Evolutionary conservation across 2,888 invertebrate species (phyloP).

Genomic region (Diachrysia chrysitis): DNA sequence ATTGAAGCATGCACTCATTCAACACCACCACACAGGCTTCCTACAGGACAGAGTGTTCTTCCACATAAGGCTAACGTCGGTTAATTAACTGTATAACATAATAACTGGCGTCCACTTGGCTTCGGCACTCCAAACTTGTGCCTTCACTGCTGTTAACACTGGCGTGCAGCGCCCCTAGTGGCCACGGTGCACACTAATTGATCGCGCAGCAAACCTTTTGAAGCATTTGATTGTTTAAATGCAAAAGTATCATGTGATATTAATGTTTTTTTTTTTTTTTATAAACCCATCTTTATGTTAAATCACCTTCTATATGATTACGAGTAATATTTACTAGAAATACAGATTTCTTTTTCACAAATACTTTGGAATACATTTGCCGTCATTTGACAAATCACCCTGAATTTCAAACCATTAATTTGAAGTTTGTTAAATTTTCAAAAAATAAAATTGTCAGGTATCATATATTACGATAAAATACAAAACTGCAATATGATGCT

Average conservation of each 20-base stretch:
- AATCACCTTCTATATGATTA: no score
- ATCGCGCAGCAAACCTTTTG: neutral
- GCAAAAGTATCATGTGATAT: neutral
- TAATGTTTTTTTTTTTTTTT: neutral
- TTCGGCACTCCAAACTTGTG: conserved; percentile 7
- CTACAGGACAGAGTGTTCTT: neutral
- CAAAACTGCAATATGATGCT: no score
- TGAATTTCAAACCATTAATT: no score
- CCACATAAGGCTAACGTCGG: neutral
- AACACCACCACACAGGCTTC: neutral
- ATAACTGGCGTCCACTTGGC: conserved; percentile 4
- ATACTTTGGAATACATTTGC: no score
- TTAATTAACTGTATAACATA: conserved; percentile 5
- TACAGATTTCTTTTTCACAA: no score
- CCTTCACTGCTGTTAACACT: conserved; percentile 2
- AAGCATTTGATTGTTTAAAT: neutral
- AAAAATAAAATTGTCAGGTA: no score
- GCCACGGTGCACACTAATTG: neutral
- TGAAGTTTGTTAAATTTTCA: no score
- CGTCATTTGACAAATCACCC: no score
- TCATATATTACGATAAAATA: no score
- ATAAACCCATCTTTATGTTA: no score
- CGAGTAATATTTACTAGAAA: no score
- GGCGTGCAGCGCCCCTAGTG: neutral
- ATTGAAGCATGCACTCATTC: no score